These are phyloP conservation scores for Dolichotis patagonum DNA, from an alignment of 2,113 vertebrate species.

Conservation along the genomic window DNA sequence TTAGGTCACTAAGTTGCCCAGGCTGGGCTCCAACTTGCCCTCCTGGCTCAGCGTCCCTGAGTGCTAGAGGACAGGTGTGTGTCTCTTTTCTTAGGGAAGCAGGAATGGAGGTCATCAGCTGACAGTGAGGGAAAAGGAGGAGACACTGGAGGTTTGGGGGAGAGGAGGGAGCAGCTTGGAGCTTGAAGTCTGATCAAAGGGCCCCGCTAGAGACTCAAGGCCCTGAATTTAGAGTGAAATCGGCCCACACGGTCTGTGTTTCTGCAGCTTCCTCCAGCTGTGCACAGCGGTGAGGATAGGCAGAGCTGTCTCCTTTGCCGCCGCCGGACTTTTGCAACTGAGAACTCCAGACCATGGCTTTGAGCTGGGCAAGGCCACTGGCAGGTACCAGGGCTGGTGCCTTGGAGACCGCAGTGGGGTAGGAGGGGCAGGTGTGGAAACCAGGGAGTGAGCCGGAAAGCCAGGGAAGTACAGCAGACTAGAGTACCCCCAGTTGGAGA, in stretches of 20 bases:
- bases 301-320: accelerated
- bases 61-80: neutral
- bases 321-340: neutral
- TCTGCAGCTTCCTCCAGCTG: neutral
- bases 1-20: neutral
- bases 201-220: neutral
- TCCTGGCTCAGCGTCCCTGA: neutral
- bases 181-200: neutral
- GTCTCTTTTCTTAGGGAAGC: neutral
- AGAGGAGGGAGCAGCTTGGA: too few species aligned
- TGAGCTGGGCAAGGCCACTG: neutral
- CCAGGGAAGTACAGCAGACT: neutral
- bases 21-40: neutral
- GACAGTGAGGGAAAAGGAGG: neutral
- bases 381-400: neutral
- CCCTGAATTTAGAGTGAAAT: neutral
- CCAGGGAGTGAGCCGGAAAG: neutral
- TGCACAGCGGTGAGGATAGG: accelerated
- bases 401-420: too few species aligned
- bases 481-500: neutral
- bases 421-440: neutral
- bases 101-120: neutral
- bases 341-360: neutral
- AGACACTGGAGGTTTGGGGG: too few species aligned
- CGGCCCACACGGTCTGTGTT: neutral